A percentile compares a stretch with the other conserved stretches of the same genome.
Conservation (phyloP, 2,113 vertebrate species). For the Eulemur macaco region DNA sequence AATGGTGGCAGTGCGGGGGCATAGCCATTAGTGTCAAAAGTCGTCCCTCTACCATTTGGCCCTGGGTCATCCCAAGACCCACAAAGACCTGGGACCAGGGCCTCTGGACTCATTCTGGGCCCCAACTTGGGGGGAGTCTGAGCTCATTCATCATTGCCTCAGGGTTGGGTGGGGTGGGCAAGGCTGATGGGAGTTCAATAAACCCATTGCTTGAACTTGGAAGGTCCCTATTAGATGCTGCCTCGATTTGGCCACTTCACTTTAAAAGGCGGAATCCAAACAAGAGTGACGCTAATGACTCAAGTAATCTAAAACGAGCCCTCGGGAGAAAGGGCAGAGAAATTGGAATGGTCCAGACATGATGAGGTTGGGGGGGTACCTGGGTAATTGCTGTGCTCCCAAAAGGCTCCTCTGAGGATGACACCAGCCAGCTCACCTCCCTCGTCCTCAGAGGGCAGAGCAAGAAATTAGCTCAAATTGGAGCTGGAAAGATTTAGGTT, state of each 20-base stretch:
- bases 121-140: not conserved
- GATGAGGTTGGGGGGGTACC: not conserved
- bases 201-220: not conserved
- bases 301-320: not conserved
- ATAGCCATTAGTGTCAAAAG: not conserved
- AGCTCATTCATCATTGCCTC: rapidly evolving
- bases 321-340: conserved; percentile 6
- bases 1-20: rapidly evolving
- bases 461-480: conserved; percentile 68
- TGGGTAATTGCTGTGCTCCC: not conserved
- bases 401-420: not conserved
- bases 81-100: not conserved
- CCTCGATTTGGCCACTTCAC: conserved; percentile 36
- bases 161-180: not conserved
- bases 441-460: conserved; percentile 52
- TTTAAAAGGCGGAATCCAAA: conserved; percentile 48
- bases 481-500: conserved; percentile 71
- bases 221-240: not conserved
- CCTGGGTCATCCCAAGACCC: not conserved
- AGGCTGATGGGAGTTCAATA: not conserved
- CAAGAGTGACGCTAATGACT: not conserved
- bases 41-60: not conserved
- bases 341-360: not conserved
- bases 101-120: not conserved
- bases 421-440: not conserved